Evolutionary conservation across 2,113 vertebrate genomes (phyloP).

Genomic region (Cnemophilus loriae): DNA sequence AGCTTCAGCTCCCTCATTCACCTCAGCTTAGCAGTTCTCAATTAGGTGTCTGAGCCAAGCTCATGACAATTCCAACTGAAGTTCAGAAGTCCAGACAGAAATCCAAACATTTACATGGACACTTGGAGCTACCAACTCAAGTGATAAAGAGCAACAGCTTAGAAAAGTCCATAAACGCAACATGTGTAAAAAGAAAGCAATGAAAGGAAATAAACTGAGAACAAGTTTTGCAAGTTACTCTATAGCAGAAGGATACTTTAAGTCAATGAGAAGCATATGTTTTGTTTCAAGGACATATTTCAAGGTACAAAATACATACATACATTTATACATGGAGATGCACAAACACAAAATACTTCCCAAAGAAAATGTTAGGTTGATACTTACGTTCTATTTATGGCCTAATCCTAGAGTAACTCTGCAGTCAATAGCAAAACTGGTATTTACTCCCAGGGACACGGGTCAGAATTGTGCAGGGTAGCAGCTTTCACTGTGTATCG

Average conservation of each 20-base stretch:
- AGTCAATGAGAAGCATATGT: neutral
- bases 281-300: neutral
- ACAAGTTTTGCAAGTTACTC: neutral
- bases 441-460: accelerated
- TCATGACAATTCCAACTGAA: neutral
- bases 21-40: neutral
- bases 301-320: neutral
- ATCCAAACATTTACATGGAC: neutral
- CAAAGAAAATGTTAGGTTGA: neutral
- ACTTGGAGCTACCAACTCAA: neutral
- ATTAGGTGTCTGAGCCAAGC: neutral
- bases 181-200: neutral
- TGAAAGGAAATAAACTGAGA: neutral
- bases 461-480: neutral
- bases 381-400: neutral
- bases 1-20: neutral
- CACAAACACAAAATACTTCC: neutral
- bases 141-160: neutral
- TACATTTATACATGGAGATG: neutral
- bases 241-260: neutral
- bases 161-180: neutral
- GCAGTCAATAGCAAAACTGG: neutral
- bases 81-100: neutral
- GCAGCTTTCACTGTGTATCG: neutral
- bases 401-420: neutral